phyloP scores from a whole-genome alignment of 2,797 vertebrate genomes.

The Calcarius lapponicus region DNA sequence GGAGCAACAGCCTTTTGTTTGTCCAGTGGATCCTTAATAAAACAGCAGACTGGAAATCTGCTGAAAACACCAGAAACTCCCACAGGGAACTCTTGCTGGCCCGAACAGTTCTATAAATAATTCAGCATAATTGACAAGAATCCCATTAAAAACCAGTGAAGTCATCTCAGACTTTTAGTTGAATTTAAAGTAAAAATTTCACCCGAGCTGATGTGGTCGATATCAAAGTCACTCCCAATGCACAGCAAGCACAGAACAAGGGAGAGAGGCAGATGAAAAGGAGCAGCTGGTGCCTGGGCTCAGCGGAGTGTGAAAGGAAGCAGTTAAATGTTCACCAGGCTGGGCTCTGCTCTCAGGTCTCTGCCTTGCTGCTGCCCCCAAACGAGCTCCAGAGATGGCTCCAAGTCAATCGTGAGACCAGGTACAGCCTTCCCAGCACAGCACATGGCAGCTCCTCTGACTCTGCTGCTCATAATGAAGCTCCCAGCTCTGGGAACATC shows the following conservation, averaged over 20 bases:
- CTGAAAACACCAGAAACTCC: not conserved
- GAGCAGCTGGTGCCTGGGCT: slow-evolving; percentile 17
- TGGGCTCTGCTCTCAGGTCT: not conserved
- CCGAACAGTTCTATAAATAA: not conserved
- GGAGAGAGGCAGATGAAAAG: not conserved
- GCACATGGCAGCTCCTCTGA: fast-evolving
- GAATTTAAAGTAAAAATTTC: not conserved
- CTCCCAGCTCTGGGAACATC: not conserved
- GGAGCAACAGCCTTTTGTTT: not conserved
- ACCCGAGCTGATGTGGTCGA: not conserved
- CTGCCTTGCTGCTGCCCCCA: not conserved
- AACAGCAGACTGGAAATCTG: not conserved
- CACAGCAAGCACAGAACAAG: not conserved
- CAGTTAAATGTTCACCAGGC: not conserved
- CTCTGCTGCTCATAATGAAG: not conserved
- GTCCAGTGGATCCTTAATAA: not conserved
- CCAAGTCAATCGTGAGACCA: not conserved
- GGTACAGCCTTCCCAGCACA: not conserved
- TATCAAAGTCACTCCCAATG: not conserved
- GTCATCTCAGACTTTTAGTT: not conserved
- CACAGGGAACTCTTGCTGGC: not conserved
- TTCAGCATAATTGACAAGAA: not conserved
- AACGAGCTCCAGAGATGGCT: not conserved
- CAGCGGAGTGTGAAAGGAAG: not conserved
- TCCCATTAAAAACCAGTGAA: not conserved